A percentile compares a stretch with the other conserved stretches of the same genome.
These are phyloP conservation scores for Synergus gifuensis DNA, from an alignment of 2,888 invertebrate genomes.

Conservation along the genomic window DNA sequence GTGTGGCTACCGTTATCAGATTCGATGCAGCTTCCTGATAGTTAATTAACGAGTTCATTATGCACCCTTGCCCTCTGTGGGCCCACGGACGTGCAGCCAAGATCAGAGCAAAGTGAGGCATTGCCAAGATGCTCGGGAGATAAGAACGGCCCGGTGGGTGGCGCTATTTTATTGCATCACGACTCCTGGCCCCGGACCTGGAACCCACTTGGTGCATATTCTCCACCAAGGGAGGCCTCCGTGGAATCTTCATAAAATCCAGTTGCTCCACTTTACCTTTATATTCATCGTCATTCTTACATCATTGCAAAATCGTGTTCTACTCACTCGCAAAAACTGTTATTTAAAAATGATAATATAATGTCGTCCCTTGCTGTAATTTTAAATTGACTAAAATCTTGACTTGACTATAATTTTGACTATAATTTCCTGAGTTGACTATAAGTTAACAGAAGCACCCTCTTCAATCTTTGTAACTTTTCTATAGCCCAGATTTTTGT, in stretches of 20 bases:
- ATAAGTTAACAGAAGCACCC: background rate
- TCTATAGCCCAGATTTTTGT: background rate
- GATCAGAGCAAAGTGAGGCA: slow-evolving; percentile 74
- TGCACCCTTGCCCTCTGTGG: slow-evolving; percentile 74
- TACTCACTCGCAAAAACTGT: background rate
- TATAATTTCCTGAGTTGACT: too few species aligned
- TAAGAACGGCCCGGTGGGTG: slow-evolving; percentile 75
- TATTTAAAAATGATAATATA: background rate
- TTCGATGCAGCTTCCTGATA: slow-evolving; percentile 76
- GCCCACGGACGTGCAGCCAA: slow-evolving; percentile 53
- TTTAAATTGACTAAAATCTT: too few species aligned
- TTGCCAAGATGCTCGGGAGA: slow-evolving; percentile 74
- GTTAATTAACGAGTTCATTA: slow-evolving; percentile 78
- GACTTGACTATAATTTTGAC: too few species aligned
- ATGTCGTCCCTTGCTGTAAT: too few species aligned
- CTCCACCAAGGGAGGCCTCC: slow-evolving; percentile 17
- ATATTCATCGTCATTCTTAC: background rate
- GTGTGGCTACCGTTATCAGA: slow-evolving; percentile 76
- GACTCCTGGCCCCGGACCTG: slow-evolving; percentile 66
- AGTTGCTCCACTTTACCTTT: slow-evolving; percentile 17
- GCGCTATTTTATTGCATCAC: slow-evolving; percentile 77
- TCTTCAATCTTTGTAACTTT: background rate
- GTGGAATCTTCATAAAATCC: slow-evolving; percentile 33
- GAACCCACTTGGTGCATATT: slow-evolving; percentile 25
- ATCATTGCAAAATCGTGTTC: background rate